These are phyloP conservation scores for Manacus vitellinus DNA, from an alignment of 2,113 vertebrate species.

Conservation along the genomic window DNA sequence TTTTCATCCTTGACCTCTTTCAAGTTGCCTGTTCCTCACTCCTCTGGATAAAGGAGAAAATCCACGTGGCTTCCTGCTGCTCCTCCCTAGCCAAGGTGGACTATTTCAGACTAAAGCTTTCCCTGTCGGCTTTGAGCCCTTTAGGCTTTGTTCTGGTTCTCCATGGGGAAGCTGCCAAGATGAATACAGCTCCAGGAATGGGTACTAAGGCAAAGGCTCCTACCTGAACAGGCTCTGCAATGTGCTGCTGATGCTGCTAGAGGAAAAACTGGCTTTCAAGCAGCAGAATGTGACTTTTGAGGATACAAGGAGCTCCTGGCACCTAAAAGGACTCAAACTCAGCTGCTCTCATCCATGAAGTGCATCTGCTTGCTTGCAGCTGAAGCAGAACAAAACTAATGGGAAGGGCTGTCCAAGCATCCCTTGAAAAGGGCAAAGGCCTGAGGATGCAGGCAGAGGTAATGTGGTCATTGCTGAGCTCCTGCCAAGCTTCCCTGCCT, in stretches of 20 bases:
- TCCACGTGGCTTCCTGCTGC: not conserved
- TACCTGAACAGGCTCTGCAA: not conserved
- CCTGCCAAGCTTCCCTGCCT: not conserved
- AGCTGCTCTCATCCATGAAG: not conserved
- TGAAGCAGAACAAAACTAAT: not conserved
- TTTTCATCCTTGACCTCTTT: constrained; percentile 48
- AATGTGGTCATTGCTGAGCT: not conserved
- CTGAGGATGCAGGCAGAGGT: not conserved
- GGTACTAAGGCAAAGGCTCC: not conserved
- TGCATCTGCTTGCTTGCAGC: not conserved
- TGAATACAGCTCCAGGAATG: not conserved
- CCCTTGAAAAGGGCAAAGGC: not conserved
- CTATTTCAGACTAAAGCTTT: constrained; percentile 31
- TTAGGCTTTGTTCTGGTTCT: constrained; percentile 38
- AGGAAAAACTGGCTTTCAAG: not conserved
- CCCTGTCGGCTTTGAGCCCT: constrained; percentile 1
- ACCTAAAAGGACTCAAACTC: not conserved
- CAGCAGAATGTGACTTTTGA: not conserved
- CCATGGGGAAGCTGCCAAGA: not conserved
- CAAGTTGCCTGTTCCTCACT: not conserved
- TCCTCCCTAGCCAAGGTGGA: not conserved
- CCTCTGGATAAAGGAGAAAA: constrained; percentile 2
- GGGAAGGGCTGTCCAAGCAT: not conserved
- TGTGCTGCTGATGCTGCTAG: not conserved
- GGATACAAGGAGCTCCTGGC: not conserved